Evolutionary conservation across 2,888 invertebrate genomes (phyloP).

Genomic region (Heterodera filipjevi): DNA sequence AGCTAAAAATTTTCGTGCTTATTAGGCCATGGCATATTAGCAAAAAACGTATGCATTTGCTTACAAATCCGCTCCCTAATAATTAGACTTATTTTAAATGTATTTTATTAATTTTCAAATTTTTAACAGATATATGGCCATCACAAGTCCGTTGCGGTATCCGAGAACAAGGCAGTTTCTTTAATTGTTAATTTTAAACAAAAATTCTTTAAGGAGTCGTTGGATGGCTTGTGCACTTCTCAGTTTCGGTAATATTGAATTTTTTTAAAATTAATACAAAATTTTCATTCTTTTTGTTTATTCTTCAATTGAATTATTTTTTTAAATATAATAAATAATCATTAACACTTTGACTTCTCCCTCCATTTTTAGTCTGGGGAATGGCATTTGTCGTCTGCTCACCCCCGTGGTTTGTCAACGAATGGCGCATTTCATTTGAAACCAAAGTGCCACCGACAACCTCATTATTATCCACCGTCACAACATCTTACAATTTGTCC

Average conservation of each 20-base stretch:
- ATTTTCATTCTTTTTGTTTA: no score
- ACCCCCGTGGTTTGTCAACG: conserved; percentile 65
- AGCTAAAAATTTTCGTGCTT: no score
- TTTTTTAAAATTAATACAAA: no score
- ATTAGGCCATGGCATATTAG: no score
- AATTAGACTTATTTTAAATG: no score
- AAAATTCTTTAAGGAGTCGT: conserved; percentile 52
- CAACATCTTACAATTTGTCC: no score
- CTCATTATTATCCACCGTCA: not conserved
- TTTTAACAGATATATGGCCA: conserved; percentile 64
- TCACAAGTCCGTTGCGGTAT: conserved; percentile 66
- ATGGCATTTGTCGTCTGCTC: conserved; percentile 65
- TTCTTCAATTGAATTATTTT: no score
- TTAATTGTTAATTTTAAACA: not conserved
- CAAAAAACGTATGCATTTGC: no score
- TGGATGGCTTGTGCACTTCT: conserved; percentile 64
- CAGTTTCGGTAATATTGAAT: conserved; percentile 38
- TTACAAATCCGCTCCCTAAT: no score
- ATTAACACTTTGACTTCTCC: no score
- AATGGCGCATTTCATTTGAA: conserved; percentile 57
- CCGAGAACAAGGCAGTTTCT: conserved; percentile 57
- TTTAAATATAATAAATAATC: no score
- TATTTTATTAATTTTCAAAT: not conserved
- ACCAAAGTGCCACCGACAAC: conserved; percentile 2
- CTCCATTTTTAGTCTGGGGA: conserved; percentile 60